phyloP scores from a whole-genome alignment of 2,797 vertebrate species.

The Corythornis leucogaster region DNA sequence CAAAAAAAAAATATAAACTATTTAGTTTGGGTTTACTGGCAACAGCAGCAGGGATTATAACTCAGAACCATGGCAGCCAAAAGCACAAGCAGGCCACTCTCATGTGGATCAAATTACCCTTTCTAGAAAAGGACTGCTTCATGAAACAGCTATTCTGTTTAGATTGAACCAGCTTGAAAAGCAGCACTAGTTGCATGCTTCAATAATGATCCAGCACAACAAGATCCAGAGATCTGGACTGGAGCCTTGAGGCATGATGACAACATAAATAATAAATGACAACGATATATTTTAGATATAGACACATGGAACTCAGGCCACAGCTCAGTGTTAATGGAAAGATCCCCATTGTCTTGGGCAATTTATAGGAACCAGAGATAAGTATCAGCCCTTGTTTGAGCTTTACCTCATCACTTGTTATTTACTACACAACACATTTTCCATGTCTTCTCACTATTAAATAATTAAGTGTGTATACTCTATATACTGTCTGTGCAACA shows the following conservation, averaged over 20 bases:
- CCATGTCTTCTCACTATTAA: slow-evolving; percentile 71
- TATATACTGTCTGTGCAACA: slow-evolving; percentile 12
- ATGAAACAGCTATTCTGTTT: not conserved
- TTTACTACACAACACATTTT: slow-evolving; percentile 71
- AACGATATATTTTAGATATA: not conserved
- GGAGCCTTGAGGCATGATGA: not conserved
- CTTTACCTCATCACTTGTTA: not conserved
- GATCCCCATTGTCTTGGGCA: not conserved
- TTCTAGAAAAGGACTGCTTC: not conserved
- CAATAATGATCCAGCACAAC: not conserved
- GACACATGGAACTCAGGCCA: not conserved
- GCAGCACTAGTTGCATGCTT: rapidly evolving
- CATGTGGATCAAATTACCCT: not conserved
- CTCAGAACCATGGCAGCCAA: not conserved
- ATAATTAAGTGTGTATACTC: slow-evolving; percentile 72
- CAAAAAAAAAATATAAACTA: not conserved
- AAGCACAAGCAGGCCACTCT: not conserved
- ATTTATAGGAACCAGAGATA: not conserved
- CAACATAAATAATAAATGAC: slow-evolving; percentile 38
- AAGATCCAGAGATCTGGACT: not conserved
- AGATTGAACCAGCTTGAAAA: not conserved
- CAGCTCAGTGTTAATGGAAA: slow-evolving; percentile 4
- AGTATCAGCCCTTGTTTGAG: not conserved
- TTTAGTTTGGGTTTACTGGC: not conserved
- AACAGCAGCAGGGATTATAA: not conserved